A percentile compares a stretch with the other conserved stretches of the same genome.
These are phyloP conservation scores for Caenorhabditis virilis DNA, from an alignment of 2,888 invertebrate genomes.

Conservation along the genomic window DNA sequence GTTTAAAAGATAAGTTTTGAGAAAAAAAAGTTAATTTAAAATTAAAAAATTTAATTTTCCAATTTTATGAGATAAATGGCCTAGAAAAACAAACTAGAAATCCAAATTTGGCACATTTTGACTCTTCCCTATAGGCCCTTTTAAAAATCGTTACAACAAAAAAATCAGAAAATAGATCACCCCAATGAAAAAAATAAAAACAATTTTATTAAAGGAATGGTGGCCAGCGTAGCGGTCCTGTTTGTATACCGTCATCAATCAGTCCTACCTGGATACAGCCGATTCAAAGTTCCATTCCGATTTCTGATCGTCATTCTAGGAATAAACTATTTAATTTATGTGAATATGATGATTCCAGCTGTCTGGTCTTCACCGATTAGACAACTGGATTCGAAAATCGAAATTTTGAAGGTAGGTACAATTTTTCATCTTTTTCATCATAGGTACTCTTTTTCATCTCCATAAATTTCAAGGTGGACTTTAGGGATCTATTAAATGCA, in stretches of 20 bases:
- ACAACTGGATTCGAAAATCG: constrained; percentile 8
- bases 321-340: constrained; percentile 11
- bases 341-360: constrained; percentile 12
- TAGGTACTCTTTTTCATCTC: too few relatives aligned
- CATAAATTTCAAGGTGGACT: too few relatives aligned
- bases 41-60: too few relatives aligned
- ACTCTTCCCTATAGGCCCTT: too few relatives aligned
- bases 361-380: constrained; percentile 6
- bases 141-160: too few relatives aligned
- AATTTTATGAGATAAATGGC: too few relatives aligned
- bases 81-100: too few relatives aligned
- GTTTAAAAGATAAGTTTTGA: too few relatives aligned
- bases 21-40: too few relatives aligned
- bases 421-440: neutral
- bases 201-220: constrained; percentile 5
- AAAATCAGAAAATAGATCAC: neutral
- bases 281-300: neutral
- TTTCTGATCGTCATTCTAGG: neutral
- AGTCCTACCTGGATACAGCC: neutral
- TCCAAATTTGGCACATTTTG: too few relatives aligned
- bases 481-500: too few relatives aligned
- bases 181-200: neutral
- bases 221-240: constrained; percentile 14
- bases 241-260: constrained; percentile 23
- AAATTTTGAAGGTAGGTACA: constrained; percentile 6